Base-by-base conservation (phyloP, 92 coral and sea anemone genomes). In the Scolanthus callimorphus region DNA sequence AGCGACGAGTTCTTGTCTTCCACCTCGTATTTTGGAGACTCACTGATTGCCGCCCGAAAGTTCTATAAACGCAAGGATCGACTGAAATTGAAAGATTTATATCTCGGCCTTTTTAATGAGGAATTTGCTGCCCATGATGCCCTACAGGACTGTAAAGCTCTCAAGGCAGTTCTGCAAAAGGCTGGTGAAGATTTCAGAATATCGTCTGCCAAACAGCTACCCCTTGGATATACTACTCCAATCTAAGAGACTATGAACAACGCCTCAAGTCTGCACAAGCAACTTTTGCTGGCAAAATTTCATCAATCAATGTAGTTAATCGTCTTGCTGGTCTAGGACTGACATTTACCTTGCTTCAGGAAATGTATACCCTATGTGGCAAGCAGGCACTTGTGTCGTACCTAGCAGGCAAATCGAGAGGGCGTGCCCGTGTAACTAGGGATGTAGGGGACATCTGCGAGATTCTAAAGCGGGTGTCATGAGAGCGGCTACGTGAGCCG, bases 111-210 rank as follows among this genome's bases (percentile, higher is more conserved):
- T 2, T 63, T 63, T 52, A 17, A 54, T 37, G 26, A 39, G 22
- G 20, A 67, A 17, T 67, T 39, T 13, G 1, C 6, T 27, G 39
- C 51, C 2, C 74, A 67, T 22, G 39, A 67, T 31, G 50, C 65
- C 25, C 12, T 55, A 12, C 19, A 54, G 34, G 62, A 51, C 61
- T 64, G 60, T 60, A 64, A 28, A 31, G 45, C 71, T 27, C 71
- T 64, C 13, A 21, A 24, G 17, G 26, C 65, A 15, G 65, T 59
- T 46, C 53, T 59, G 1, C 1, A 13, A 25, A 21, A 59, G 10
- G 25, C 23, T 38, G 65, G 65, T 29, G 12, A 31, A 20, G 46
- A 39, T 3, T 50, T 59, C 24, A 25, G 21, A 29, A 25, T 19
- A 39, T 29, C 2, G 64, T 38, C 19, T 39, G 51, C 26, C 19